Conservation (phyloP, 2,113 vertebrate species). For the Elaphurus davidianus region DNA sequence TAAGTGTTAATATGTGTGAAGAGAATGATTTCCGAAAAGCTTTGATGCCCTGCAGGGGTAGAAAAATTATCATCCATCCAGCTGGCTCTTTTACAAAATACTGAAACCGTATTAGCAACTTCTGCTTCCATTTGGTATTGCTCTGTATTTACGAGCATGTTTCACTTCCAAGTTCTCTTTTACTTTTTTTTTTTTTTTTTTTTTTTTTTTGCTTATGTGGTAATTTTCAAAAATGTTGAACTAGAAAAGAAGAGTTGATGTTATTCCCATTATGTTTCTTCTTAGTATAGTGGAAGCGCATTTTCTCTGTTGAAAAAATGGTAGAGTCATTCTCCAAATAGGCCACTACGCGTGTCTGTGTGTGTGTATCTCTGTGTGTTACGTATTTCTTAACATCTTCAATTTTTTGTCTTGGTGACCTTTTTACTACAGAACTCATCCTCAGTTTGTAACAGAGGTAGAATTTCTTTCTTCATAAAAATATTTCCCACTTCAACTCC, state of each 20-base stretch:
- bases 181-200: slow-evolving; percentile 69
- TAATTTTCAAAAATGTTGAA: slow-evolving; percentile 71
- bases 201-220: slow-evolving; percentile 58
- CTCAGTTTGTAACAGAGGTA: neutral
- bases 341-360: neutral
- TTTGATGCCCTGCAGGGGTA: slow-evolving; percentile 87
- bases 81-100: slow-evolving; percentile 86
- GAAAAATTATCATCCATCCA: slow-evolving; percentile 86
- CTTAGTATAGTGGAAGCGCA: neutral
- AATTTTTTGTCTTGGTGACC: neutral
- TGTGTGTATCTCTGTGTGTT: neutral
- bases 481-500: neutral
- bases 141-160: slow-evolving; percentile 81
- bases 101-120: slow-evolving; percentile 85
- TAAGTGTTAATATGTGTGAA: slow-evolving; percentile 88
- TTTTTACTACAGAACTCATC: neutral
- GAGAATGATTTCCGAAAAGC: slow-evolving; percentile 87
- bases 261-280: neutral
- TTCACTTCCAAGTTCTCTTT: slow-evolving; percentile 77
- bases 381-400: neutral
- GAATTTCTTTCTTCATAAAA: neutral
- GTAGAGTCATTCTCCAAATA: neutral
- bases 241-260: neutral
- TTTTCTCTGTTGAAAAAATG: neutral
- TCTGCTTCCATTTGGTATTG: slow-evolving; percentile 83